Percentiles rank a stretch among this genome's conserved stretches.
phyloP scores from a whole-genome alignment of 2,888 invertebrate genomes.

The Catocala sponsa region DNA sequence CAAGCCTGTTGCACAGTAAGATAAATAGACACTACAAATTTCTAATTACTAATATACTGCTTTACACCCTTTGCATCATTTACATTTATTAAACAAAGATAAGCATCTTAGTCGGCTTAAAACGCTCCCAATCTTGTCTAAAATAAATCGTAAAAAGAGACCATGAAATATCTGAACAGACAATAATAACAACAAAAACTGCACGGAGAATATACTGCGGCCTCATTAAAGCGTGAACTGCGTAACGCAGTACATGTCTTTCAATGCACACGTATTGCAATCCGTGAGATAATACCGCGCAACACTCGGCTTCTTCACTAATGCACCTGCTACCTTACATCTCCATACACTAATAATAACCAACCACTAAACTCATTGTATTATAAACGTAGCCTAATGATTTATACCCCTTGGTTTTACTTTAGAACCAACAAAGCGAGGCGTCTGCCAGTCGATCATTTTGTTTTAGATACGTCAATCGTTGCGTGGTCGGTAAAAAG shows the following conservation, averaged over 20 bases:
- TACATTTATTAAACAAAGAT: too few relatives aligned
- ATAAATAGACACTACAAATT: too few relatives aligned
- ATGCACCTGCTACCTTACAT: constrained; percentile 38
- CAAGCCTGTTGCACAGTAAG: too few relatives aligned
- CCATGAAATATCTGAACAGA: too few relatives aligned
- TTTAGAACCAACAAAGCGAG: not conserved
- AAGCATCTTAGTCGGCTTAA: too few relatives aligned
- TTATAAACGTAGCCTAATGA: constrained; percentile 31
- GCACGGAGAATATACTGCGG: too few relatives aligned
- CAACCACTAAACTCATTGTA: constrained; percentile 34
- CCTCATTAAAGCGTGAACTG: not conserved
- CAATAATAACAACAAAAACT: too few relatives aligned
- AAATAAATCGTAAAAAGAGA: too few relatives aligned
- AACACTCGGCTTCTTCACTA: constrained; percentile 26
- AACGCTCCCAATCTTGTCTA: too few relatives aligned
- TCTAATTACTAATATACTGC: too few relatives aligned
- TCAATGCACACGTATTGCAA: constrained; percentile 29
- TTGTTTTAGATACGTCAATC: not conserved
- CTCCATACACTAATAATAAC: constrained; percentile 42
- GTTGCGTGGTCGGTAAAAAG: not conserved
- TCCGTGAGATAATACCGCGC: constrained; percentile 24
- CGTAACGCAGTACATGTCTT: constrained; percentile 17
- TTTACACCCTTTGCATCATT: too few relatives aligned
- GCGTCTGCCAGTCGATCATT: constrained; percentile 3
- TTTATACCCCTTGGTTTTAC: constrained; percentile 11